Base-by-base conservation (phyloP, 1,140 invertebrate genomes). In the Parapsyche elsis region DNA sequence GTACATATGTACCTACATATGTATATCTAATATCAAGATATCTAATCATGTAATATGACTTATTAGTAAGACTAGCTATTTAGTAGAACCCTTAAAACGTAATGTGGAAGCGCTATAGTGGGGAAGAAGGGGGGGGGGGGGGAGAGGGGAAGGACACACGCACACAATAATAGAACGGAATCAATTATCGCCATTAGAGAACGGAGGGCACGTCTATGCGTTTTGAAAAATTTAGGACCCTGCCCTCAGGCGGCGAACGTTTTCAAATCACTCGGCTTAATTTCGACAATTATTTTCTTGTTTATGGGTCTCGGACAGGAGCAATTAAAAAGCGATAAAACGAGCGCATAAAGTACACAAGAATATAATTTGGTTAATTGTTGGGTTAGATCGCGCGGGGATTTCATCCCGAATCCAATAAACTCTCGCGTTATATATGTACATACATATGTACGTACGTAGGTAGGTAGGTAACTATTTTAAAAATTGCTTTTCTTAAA, bases 301-400 rank as follows among this genome's bases (percentile, higher is more conserved):
- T 82, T 80, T 82, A 80, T 70, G 81, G 76, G 46, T 38, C 67
- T 61, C 76, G 53, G 79, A 80, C 81, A 45, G 81, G 57, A 71
- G 79, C 81, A 82, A 82, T 82, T 82, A 82, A 82, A 82, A 82
- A 80, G 71, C 67, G 59, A 82, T 82, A 82, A 82, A 82, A 82
- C 70, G 46, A 76, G 64, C 71, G 76, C 79, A 82, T 80, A 80
- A 80, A 82, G 79, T 82, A 82, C 81, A 59, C 46, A 78, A 19
- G 75, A 80, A 75, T 74, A 82, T 82, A 80, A 80, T 82, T 82
- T 57, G 38, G 74, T 77, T 82, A 82, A 82, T 82, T 80, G 70
- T 77, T 21, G 81, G 78, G 46, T 76, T 14, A 79, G 78, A 71
- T 71, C 53, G 23, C 64, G 44, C 24, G 61, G 53, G 4, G 10